Conservation (phyloP, 2,888 invertebrate species). For the Stegana nigrithorax region DNA sequence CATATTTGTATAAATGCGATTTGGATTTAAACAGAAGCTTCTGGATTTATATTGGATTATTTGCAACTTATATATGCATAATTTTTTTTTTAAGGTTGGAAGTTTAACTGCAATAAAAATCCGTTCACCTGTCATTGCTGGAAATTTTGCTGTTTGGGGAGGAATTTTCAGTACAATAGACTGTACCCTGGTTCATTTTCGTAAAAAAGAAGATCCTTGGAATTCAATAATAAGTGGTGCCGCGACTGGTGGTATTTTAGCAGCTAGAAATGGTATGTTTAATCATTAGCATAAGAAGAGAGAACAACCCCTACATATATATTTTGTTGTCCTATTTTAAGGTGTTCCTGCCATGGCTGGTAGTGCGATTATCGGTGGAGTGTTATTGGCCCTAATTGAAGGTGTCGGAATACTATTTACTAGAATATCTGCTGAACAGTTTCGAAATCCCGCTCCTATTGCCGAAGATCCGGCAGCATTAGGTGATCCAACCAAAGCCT, state of each 20-base stretch:
- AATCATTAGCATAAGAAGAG: too few species aligned
- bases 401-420: constrained; percentile 96
- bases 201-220: constrained; percentile 98
- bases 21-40: too few species aligned
- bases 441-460: constrained; percentile 83
- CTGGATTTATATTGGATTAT: too few species aligned
- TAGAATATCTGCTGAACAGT: constrained; percentile 91
- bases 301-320: too few species aligned
- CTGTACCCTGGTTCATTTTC: constrained; percentile 89
- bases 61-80: too few species aligned
- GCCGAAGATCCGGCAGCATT: constrained; percentile 76
- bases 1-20: too few species aligned
- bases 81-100: too few species aligned
- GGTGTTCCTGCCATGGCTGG: constrained; percentile 89
- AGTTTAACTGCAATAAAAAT: constrained; percentile 82
- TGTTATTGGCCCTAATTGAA: constrained; percentile 95
- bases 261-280: constrained; percentile 87
- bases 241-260: constrained; percentile 94
- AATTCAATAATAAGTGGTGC: constrained; percentile 96
- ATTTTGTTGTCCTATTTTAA: too few species aligned
- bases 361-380: constrained; percentile 95
- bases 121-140: constrained; percentile 91
- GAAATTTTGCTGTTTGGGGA: constrained; percentile 99
- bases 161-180: constrained; percentile 98
- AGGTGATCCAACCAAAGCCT: constrained; percentile 31